Evolutionary conservation across 30 jellyfish, hydroid and myxozoan genomes (phyloP).

Genomic region (Cassiopea xamachana): DNA sequence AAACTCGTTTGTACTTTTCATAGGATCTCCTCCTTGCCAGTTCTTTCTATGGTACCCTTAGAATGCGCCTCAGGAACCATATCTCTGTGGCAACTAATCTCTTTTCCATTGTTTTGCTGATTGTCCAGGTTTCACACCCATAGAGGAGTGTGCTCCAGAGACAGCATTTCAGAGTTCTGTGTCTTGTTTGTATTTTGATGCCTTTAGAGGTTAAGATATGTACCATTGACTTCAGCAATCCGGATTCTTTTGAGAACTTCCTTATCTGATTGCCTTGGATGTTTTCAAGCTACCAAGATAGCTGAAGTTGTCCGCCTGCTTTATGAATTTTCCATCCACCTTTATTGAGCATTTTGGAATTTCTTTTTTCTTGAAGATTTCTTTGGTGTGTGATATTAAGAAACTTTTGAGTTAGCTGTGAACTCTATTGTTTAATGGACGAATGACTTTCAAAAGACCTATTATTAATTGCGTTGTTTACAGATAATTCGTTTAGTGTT

Average conservation of each 20-base stretch:
- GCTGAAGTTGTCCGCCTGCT: constrained; percentile 17
- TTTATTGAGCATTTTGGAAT: too few relatives aligned
- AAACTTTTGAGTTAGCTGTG: not conserved
- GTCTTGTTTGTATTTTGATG: constrained; percentile 18
- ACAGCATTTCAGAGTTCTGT: constrained; percentile 15
- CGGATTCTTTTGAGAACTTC: constrained; percentile 21
- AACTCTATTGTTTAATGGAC: too few relatives aligned
- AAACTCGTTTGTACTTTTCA: too few relatives aligned
- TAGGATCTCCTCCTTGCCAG: too few relatives aligned
- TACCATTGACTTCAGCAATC: constrained; percentile 10
- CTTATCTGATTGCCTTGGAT: constrained; percentile 3
- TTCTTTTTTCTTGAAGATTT: not conserved
- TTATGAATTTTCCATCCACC: constrained; percentile 12
- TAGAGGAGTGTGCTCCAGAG: too few relatives aligned
- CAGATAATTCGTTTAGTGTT: not conserved
- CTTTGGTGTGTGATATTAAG: not conserved
- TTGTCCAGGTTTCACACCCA: too few relatives aligned
- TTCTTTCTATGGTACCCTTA: too few relatives aligned
- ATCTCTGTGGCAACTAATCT: constrained; percentile 19
- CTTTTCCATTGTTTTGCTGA: constrained; percentile 11
- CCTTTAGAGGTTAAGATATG: constrained; percentile 16
- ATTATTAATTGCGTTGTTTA: too few relatives aligned
- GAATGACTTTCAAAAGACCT: too few relatives aligned
- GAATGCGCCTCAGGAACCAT: constrained; percentile 6
- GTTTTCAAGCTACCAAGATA: constrained; percentile 4